These are phyloP conservation scores for Nomada lathburiana DNA, from an alignment of 2,888 invertebrate species.

Conservation along the genomic window DNA sequence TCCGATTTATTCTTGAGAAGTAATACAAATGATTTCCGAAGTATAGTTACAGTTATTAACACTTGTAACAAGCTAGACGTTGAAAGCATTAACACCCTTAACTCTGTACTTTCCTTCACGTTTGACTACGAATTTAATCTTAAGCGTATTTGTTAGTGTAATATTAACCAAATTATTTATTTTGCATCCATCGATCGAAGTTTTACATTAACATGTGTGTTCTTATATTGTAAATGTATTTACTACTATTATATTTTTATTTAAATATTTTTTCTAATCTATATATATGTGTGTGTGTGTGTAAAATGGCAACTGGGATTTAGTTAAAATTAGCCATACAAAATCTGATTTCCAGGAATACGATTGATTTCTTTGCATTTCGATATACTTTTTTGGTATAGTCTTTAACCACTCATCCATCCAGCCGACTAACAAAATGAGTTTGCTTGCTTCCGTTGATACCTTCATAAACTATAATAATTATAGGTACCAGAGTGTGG, in stretches of 20 bases:
- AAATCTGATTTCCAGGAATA: conserved; percentile 48
- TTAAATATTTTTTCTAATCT: background rate
- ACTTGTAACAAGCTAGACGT: background rate
- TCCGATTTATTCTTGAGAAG: background rate
- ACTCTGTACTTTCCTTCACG: background rate
- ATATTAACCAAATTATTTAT: conserved; percentile 37
- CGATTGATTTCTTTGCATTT: conserved; percentile 38
- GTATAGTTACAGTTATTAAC: background rate
- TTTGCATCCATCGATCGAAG: conserved; percentile 20
- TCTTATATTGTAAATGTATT: conserved; percentile 9
- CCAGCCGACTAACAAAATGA: conserved; percentile 81
- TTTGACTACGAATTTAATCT: conserved; percentile 29
- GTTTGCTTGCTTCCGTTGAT: conserved; percentile 67
- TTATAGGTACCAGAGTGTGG: conserved; percentile 75
- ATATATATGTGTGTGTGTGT: background rate
- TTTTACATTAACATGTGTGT: conserved; percentile 44
- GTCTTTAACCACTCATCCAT: conserved; percentile 84
- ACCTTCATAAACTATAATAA: conserved; percentile 49
- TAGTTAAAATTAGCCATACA: conserved; percentile 14
- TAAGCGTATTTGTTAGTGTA: conserved; percentile 11
- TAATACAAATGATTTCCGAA: background rate
- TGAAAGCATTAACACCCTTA: conserved; percentile 30
- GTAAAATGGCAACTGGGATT: conserved; percentile 15
- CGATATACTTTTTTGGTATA: conserved; percentile 49
- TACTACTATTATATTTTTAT: background rate